phyloP scores from a whole-genome alignment of 2,113 vertebrate species.

The Pteruthius melanotis region DNA sequence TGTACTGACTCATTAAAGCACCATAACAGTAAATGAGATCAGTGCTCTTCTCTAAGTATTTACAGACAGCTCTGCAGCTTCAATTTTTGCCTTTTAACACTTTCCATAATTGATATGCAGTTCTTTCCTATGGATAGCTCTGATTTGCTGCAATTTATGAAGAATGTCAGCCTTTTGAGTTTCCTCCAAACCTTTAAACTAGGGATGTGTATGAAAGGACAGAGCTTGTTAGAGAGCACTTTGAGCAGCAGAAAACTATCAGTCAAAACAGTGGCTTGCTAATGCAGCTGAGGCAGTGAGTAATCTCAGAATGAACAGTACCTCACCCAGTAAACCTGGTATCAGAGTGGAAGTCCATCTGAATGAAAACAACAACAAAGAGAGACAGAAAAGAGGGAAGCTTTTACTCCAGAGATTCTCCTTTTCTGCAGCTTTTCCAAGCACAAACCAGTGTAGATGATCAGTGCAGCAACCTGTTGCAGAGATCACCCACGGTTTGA shows the following conservation, averaged over 20 bases:
- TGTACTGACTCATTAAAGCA: not conserved
- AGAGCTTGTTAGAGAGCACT: not conserved
- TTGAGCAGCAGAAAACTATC: not conserved
- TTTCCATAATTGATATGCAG: not conserved
- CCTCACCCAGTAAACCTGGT: not conserved
- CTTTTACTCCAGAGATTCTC: not conserved
- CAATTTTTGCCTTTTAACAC: not conserved
- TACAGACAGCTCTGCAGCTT: not conserved
- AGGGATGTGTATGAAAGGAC: not conserved
- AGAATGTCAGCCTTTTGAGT: not conserved
- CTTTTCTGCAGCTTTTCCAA: not conserved
- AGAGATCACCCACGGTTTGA: not conserved
- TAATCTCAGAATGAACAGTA: not conserved
- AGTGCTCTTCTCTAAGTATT: not conserved
- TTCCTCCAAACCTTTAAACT: not conserved
- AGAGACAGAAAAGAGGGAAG: not conserved
- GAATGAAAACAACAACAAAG: not conserved
- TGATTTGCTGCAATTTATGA: not conserved
- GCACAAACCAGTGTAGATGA: not conserved
- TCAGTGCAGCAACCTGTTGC: not conserved
- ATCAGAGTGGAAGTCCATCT: not conserved
- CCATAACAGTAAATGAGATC: not conserved
- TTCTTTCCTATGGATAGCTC: not conserved
- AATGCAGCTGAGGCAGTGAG: not conserved
- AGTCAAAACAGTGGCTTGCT: not conserved